Percentiles rank a stretch among this genome's conserved stretches.
phyloP scores from a whole-genome alignment of 53 echinoderm and acorn worm species.

The Glandiceps talaboti region DNA sequence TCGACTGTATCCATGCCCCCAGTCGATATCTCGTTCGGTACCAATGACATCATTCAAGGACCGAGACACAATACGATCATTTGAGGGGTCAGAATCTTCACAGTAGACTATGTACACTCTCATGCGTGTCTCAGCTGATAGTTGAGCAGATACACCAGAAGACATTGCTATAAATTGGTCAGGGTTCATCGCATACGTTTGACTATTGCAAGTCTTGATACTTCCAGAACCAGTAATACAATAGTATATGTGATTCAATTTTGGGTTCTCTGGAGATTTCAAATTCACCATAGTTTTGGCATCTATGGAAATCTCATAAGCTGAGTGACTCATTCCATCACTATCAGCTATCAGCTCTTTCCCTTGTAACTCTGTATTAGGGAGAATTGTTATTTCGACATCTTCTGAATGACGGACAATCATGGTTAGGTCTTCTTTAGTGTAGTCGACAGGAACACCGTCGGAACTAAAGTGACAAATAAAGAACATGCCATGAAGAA shows the following conservation, averaged over 20 bases:
- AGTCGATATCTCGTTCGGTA: slow-evolving; percentile 22
- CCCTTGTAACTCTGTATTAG: background rate
- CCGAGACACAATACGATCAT: slow-evolving; percentile 1
- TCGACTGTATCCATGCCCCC: slow-evolving; percentile 17
- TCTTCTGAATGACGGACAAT: background rate
- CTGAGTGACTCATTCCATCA: background rate
- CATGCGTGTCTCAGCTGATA: slow-evolving; percentile 9
- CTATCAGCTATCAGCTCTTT: background rate
- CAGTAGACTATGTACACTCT: slow-evolving; percentile 18
- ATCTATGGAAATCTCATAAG: slow-evolving; percentile 11
- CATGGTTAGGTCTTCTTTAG: too few species aligned
- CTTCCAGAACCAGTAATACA: slow-evolving; percentile 13
- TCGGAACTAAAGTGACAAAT: too few species aligned
- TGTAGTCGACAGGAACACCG: too few species aligned
- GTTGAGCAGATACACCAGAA: slow-evolving; percentile 6
- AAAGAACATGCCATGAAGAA: too few species aligned
- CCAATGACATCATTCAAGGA: slow-evolving; percentile 8
- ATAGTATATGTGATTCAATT: slow-evolving; percentile 16
- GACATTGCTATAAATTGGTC: slow-evolving; percentile 21
- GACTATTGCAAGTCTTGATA: background rate
- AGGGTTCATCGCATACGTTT: background rate
- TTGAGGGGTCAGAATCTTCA: slow-evolving; percentile 1
- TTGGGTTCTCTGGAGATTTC: slow-evolving; percentile 1
- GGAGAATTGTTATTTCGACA: background rate
- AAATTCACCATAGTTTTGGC: slow-evolving; percentile 4